A percentile compares a stretch with the other conserved stretches of the same genome.
phyloP scores from a whole-genome alignment of 1,140 invertebrate species.

The Chionoecetes opilio region DNA sequence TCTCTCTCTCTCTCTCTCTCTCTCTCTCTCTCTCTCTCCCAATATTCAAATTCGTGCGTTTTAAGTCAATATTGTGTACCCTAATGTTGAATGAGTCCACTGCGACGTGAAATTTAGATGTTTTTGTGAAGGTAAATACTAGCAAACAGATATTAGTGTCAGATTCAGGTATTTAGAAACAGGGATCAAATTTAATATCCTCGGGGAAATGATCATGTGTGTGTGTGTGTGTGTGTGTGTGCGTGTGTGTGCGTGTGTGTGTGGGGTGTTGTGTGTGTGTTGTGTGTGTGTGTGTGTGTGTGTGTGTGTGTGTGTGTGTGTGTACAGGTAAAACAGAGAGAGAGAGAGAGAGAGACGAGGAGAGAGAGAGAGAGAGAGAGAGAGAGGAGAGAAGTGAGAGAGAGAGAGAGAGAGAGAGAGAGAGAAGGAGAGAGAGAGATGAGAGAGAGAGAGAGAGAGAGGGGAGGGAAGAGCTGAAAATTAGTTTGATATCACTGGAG shows the following conservation, averaged over 20 bases:
- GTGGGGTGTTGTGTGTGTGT: conserved; percentile 51
- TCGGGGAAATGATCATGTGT: too few species aligned
- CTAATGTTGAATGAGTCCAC: too few species aligned
- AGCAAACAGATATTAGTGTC: too few species aligned
- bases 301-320: conserved; percentile 35
- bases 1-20: not conserved
- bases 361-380: conserved; percentile 8
- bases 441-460: not conserved
- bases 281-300: not conserved
- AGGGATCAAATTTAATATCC: too few species aligned
- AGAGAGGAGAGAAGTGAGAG: not conserved
- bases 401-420: not conserved
- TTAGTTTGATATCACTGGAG: not conserved
- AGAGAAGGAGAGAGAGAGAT: not conserved
- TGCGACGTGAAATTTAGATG: too few species aligned
- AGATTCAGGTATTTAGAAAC: too few species aligned
- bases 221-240: not conserved
- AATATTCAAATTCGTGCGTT: too few species aligned
- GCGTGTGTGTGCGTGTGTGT: not conserved
- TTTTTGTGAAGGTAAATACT: too few species aligned
- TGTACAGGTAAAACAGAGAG: not conserved
- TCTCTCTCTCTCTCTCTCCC: not conserved
- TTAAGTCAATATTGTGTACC: too few species aligned
- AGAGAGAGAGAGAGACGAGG: not conserved
- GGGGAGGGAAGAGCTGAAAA: not conserved